These are phyloP conservation scores for Camelus dromedarius DNA, from an alignment of 2,113 vertebrate genomes.

Conservation along the genomic window DNA sequence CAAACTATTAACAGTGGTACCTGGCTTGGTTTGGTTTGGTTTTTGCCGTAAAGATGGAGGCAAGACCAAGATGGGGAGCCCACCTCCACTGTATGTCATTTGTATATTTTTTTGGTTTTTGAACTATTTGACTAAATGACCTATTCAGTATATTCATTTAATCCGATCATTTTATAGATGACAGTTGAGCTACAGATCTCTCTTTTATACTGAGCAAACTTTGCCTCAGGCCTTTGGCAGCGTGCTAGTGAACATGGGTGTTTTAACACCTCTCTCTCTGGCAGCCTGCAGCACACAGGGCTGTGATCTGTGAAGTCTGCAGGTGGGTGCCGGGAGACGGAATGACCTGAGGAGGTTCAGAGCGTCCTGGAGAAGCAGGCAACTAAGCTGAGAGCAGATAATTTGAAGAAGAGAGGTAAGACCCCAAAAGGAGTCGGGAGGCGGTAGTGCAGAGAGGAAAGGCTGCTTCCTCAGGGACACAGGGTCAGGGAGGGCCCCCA, in stretches of 20 bases:
- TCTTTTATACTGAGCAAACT: background rate
- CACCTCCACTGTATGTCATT: background rate
- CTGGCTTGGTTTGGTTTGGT: background rate
- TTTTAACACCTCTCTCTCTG: background rate
- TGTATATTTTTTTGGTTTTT: background rate
- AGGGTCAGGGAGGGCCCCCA: background rate
- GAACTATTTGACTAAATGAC: background rate
- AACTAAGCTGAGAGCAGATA: background rate
- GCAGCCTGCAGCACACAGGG: background rate
- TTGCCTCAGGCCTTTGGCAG: background rate
- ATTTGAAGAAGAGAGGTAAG: background rate
- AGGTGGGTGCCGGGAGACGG: background rate
- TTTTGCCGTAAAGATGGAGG: background rate
- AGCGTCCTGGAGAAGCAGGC: background rate
- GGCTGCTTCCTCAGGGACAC: background rate
- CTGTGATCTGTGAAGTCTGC: background rate
- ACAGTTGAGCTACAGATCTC: background rate
- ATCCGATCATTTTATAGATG: background rate
- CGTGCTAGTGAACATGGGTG: background rate
- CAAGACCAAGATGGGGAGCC: accelerated
- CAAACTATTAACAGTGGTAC: background rate
- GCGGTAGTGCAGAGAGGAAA: background rate
- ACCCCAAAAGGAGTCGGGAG: too few relatives aligned
- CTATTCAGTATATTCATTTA: background rate
- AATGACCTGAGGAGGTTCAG: background rate